Conservation (phyloP, 1,140 invertebrate genomes). For the Drosophila ogumai region DNA sequence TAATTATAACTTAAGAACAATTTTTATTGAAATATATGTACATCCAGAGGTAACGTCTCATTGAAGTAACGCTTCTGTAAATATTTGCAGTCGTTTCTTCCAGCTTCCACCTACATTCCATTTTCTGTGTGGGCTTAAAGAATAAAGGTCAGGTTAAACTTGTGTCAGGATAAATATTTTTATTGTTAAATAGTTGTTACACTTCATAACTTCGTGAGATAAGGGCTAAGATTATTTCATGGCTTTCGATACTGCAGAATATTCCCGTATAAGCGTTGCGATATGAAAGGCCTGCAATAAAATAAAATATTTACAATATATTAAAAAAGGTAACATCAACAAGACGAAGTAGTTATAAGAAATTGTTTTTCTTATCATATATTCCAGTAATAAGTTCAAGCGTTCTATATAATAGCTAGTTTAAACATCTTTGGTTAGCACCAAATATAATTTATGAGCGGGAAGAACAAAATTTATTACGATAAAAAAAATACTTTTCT, state of each 20-base stretch:
- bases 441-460: no score
- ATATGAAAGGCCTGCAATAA: conserved; percentile 27
- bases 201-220: not conserved
- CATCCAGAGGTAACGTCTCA: no score
- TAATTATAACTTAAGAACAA: no score
- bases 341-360: not conserved
- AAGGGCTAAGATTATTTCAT: not conserved
- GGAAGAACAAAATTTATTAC: no score
- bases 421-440: no score
- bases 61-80: no score
- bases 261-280: conserved; percentile 19
- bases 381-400: no score
- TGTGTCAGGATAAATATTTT: not conserved
- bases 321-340: not conserved
- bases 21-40: no score
- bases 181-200: not conserved
- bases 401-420: no score
- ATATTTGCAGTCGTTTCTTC: no score
- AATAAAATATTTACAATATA: not conserved
- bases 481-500: no score
- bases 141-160: not conserved
- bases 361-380: not conserved
- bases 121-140: not conserved
- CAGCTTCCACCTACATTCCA: no score
- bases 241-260: conserved; percentile 15